Base-by-base conservation (phyloP, 2,113 vertebrate genomes). In the Lophochroa leadbeateri region DNA sequence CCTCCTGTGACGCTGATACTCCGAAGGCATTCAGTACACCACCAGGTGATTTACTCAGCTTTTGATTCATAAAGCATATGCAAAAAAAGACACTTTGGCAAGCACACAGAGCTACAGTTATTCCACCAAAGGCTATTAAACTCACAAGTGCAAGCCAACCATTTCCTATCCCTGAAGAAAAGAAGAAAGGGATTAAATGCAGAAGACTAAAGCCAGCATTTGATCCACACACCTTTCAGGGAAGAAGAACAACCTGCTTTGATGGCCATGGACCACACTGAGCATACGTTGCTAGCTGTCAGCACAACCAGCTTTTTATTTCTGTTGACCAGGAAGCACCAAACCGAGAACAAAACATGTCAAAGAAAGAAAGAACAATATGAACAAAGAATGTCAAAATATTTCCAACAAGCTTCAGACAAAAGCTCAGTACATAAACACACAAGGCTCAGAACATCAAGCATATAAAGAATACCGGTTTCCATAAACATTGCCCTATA, bases 381-480 rank as follows among this genome's bases (percentile, higher is more conserved):
- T 10, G 57, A 58, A 58, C 33, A 58, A 58, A 79, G 18, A 12
- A 29, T 1, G 13, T 23, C n/a, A 67, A 82, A 85, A 16, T 28
- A 16, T 3, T 9, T 37, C 71, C 58, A 72, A 80, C 58, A 67
- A 74, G 25, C 13, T 33, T 10, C 41, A 67, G 39, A 37, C 49
- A 89, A 82, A 85, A 77, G 37, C 24, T 39, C 11, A 9, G 52
- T 10, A 47, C 23, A n/a, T 11, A 57, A 91, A 83, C 2, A 69
- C 11, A 50, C 13, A 43, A 11, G 0, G 57, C 50, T 75, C 1
- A 2, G 61, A 64, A 69, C 28, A 84, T 9, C 0, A 0, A 37
- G 10, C 33, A 11, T 17, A 9, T n/a, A 41, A 76, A 70, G 43
- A 81, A 55, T 17, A 49, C 6, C 0, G 0, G 17, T 64, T 79